phyloP scores from a whole-genome alignment of 2,888 invertebrate genomes.

The Drosophila basisetae region DNA sequence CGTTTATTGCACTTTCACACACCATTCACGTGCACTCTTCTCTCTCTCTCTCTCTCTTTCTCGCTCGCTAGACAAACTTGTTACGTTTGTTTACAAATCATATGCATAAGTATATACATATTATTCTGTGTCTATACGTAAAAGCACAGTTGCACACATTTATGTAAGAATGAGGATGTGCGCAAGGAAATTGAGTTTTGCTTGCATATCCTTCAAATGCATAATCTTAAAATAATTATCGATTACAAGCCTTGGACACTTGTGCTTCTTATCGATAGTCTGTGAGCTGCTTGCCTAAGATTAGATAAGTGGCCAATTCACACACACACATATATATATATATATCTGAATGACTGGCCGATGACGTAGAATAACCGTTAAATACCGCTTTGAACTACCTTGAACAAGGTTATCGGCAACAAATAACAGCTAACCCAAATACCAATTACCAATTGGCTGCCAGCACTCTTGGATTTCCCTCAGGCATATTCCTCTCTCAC shows the following conservation, averaged over 20 bases:
- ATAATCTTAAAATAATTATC: slow-evolving; percentile 15
- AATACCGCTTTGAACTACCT: slow-evolving; percentile 63
- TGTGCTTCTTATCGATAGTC: slow-evolving; percentile 40
- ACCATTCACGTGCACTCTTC: slow-evolving; percentile 70
- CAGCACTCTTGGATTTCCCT: slow-evolving; percentile 30
- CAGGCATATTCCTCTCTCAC: background rate
- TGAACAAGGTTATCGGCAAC: slow-evolving; percentile 57
- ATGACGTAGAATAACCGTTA: slow-evolving; percentile 33
- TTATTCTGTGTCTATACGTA: background rate
- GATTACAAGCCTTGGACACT: slow-evolving; percentile 19
- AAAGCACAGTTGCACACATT: background rate
- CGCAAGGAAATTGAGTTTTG: background rate
- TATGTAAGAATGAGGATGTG: slow-evolving; percentile 1
- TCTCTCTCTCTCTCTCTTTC: slow-evolving; percentile 12
- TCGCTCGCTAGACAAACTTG: slow-evolving; percentile 10
- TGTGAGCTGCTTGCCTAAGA: slow-evolving; percentile 14
- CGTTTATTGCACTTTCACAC: slow-evolving; percentile 80
- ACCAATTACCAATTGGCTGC: slow-evolving; percentile 14
- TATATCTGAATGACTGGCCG: slow-evolving; percentile 6
- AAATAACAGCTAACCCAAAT: slow-evolving; percentile 17
- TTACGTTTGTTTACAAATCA: slow-evolving; percentile 64
- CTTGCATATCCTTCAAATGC: slow-evolving; percentile 26
- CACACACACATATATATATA: background rate
- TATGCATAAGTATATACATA: background rate
- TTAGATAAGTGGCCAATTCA: slow-evolving; percentile 41